phyloP scores from a whole-genome alignment of 2,888 invertebrate species.

The Drosophila conformis region DNA sequence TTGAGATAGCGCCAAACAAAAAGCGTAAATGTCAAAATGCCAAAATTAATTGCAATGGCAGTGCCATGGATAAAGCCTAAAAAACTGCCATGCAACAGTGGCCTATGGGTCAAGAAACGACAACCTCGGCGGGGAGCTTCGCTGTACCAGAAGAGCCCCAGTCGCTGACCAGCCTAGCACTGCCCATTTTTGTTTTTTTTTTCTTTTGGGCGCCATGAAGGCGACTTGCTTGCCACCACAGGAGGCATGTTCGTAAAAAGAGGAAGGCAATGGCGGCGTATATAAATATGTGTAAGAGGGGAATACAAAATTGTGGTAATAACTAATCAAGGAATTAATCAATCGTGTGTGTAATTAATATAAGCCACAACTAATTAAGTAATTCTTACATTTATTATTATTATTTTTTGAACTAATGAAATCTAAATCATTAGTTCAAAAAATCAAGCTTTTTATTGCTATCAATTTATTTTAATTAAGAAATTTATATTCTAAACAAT shows the following conservation, averaged over 20 bases:
- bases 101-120: constrained; percentile 62
- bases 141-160: constrained; percentile 30
- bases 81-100: constrained; percentile 48
- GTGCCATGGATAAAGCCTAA: constrained; percentile 67
- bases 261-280: constrained; percentile 27
- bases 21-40: constrained; percentile 81
- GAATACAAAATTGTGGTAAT: neutral
- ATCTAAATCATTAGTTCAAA: neutral
- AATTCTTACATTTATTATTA: neutral
- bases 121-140: constrained; percentile 12
- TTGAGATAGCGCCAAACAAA: constrained; percentile 67
- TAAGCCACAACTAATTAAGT: neutral
- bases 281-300: neutral
- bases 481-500: neutral
- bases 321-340: neutral
- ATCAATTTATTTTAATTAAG: neutral
- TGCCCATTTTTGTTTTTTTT: constrained; percentile 64
- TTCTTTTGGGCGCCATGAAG: constrained; percentile 50
- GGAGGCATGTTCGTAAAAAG: constrained; percentile 20
- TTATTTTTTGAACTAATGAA: too few relatives aligned
- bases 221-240: constrained; percentile 30
- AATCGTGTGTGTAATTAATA: neutral
- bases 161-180: constrained; percentile 51
- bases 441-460: neutral
- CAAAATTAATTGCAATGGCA: constrained; percentile 81